Evolutionary conservation across 2,888 invertebrate genomes (phyloP).

Genomic region (Entomobrya proxima): DNA sequence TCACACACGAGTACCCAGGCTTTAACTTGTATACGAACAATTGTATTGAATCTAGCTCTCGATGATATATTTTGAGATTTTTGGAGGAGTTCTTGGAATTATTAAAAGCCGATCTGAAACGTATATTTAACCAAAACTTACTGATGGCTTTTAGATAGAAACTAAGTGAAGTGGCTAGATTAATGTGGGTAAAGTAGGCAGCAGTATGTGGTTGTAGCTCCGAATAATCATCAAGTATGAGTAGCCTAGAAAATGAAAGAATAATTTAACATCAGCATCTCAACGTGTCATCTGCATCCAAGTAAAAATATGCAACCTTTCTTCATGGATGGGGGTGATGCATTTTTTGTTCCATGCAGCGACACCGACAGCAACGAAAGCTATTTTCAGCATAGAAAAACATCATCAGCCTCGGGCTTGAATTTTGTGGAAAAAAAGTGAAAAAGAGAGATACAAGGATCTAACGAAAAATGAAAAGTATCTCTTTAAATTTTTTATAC

Average conservation of each 20-base stretch:
- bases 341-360: constrained; percentile 8
- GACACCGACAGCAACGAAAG: neutral
- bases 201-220: constrained; percentile 42
- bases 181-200: no score
- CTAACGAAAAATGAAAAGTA: constrained; percentile 15
- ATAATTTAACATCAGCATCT: neutral
- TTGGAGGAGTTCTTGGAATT: no score
- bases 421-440: constrained; percentile 13
- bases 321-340: neutral
- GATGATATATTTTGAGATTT: no score
- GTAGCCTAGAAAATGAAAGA: constrained; percentile 29
- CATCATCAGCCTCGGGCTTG: constrained; percentile 48
- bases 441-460: neutral
- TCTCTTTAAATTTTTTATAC: constrained; percentile 27
- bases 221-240: neutral
- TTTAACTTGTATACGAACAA: no score
- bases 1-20: no score
- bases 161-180: no score
- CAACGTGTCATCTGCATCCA: constrained; percentile 15
- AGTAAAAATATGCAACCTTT: constrained; percentile 31
- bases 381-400: neutral
- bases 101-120: no score
- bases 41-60: no score
- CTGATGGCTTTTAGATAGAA: no score
- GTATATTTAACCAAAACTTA: no score